These are phyloP conservation scores for Marcusenius ussheri DNA, from an alignment of 2,113 vertebrate genomes.

Conservation along the genomic window DNA sequence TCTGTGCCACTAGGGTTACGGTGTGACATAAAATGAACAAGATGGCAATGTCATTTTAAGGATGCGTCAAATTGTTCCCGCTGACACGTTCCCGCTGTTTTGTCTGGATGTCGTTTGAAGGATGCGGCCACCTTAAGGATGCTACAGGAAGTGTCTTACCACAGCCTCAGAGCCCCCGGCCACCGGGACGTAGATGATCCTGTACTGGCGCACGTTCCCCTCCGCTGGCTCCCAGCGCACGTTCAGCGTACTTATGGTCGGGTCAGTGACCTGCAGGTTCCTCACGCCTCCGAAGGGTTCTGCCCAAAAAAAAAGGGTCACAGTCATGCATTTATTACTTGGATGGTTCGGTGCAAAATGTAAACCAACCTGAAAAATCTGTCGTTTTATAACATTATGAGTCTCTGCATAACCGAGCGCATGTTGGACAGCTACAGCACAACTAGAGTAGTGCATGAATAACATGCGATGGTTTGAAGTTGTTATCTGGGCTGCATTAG, in stretches of 20 bases:
- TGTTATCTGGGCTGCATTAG: not conserved
- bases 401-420: conserved; percentile 48
- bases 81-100: not conserved
- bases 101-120: not conserved
- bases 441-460: not conserved
- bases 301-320: conserved; percentile 38
- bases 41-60: not conserved
- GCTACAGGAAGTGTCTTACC: not conserved
- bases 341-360: not conserved
- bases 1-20: not conserved
- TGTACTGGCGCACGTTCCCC: conserved; percentile 81
- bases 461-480: not conserved
- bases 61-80: not conserved
- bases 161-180: not conserved
- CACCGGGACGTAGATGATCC: conserved; percentile 70
- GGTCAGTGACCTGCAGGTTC: conserved; percentile 82
- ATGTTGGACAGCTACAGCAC: not conserved
- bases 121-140: not conserved
- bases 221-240: conserved; percentile 87
- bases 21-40: not conserved
- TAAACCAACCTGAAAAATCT: not conserved
- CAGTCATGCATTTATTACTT: not conserved
- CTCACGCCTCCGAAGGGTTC: conserved; percentile 77
- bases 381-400: conserved; percentile 62
- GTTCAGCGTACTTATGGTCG: conserved; percentile 76